phyloP scores from a whole-genome alignment of 2,113 vertebrate genomes.

The Crotalus horridus region DNA sequence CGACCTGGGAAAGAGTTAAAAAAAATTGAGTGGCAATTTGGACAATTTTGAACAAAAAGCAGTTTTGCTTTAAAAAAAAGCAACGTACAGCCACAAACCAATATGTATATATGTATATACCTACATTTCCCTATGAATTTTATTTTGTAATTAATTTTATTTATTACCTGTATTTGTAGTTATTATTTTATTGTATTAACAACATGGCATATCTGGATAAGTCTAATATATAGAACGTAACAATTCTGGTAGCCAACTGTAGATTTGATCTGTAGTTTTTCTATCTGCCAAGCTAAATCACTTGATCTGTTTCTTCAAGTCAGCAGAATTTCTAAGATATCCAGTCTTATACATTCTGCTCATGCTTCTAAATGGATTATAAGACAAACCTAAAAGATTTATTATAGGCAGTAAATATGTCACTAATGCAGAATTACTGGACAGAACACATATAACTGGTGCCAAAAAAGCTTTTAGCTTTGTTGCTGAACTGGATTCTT shows the following conservation, averaged over 20 bases:
- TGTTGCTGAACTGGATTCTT: conserved; percentile 82
- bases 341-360: conserved; percentile 60
- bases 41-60: background rate
- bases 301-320: conserved; percentile 71
- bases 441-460: conserved; percentile 74
- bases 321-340: conserved; percentile 75
- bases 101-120: background rate
- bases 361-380: conserved; percentile 76
- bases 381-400: conserved; percentile 79
- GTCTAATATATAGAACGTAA: conserved; percentile 57
- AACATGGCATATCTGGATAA: background rate
- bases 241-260: conserved; percentile 55
- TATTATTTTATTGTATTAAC: background rate
- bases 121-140: background rate
- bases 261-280: conserved; percentile 61
- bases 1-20: conserved; percentile 27
- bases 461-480: conserved; percentile 89
- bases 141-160: background rate
- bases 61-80: background rate
- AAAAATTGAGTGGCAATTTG: conserved; percentile 34
- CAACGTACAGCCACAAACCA: background rate
- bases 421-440: conserved; percentile 81
- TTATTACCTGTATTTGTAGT: conserved; percentile 24
- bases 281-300: conserved; percentile 61
- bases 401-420: conserved; percentile 78